Conservation (phyloP, 2,888 invertebrate genomes). For the Teleogryllus oceanicus region DNA sequence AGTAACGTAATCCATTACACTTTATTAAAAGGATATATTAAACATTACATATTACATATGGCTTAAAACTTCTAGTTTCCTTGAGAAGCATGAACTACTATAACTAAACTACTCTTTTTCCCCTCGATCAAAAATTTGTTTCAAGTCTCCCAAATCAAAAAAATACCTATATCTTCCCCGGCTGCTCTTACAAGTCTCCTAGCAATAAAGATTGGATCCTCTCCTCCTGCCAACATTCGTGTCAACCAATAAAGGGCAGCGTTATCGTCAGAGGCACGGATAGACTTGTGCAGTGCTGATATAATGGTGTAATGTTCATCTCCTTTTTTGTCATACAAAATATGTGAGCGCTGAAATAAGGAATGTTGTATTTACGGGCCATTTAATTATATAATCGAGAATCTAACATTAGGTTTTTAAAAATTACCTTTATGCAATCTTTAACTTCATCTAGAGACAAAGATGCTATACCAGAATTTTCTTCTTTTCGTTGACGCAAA, state of each 20-base stretch:
- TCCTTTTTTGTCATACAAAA: constrained; percentile 73
- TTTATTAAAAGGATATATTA: too few species aligned
- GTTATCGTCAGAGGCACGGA: constrained; percentile 74
- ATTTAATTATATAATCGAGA: neutral
- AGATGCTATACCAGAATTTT: constrained; percentile 44
- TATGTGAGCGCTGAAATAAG: constrained; percentile 62
- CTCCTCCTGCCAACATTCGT: constrained; percentile 73
- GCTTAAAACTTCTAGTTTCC: too few species aligned
- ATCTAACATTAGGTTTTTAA: neutral
- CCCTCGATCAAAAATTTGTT: neutral
- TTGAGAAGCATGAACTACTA: neutral
- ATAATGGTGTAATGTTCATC: constrained; percentile 81
- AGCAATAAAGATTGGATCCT: constrained; percentile 75
- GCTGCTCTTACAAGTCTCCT: constrained; percentile 70
- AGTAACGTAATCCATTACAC: too few species aligned
- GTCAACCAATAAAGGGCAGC: constrained; percentile 80
- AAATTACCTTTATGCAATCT: constrained; percentile 63
- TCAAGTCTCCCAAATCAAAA: too few species aligned
- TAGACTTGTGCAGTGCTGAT: constrained; percentile 79
- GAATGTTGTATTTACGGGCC: constrained; percentile 28
- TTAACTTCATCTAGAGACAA: constrained; percentile 65
- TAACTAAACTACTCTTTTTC: neutral
- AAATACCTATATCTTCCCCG: constrained; percentile 71
- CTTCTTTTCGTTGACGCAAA: constrained; percentile 53
- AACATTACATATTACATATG: too few species aligned